Percentiles rank a stretch among this genome's conserved stretches.
Conservation (phyloP, 2,797 vertebrate genomes). For the Eulemur rubriventer region DNA sequence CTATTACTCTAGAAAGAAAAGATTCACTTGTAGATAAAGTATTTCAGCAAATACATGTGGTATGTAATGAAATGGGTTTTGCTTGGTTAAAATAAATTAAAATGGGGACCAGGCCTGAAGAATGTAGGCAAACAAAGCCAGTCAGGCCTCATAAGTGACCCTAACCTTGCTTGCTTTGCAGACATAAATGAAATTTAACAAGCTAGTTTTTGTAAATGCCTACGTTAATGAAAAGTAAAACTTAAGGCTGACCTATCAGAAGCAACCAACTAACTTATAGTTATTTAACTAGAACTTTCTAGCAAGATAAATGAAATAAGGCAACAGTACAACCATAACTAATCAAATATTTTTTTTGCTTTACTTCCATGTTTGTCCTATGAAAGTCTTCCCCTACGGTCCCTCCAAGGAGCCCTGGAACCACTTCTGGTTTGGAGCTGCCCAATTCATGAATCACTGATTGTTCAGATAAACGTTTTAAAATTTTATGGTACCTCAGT, state of each 20-base stretch:
- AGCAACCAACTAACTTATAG: not conserved
- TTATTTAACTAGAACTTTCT: not conserved
- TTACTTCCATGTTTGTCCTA: not conserved
- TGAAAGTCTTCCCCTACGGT: not conserved
- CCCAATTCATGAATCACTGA: not conserved
- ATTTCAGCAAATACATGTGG: constrained; percentile 37
- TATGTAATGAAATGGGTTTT: not conserved
- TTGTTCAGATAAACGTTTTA: not conserved
- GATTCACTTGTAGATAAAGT: not conserved
- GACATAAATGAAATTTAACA: not conserved
- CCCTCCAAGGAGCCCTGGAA: not conserved
- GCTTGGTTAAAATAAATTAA: not conserved
- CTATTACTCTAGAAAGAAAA: constrained; percentile 21
- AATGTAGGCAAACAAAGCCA: not conserved
- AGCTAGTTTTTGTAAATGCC: not conserved
- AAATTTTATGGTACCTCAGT: not conserved
- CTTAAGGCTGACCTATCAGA: not conserved
- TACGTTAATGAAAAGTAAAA: not conserved
- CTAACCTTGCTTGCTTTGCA: not conserved
- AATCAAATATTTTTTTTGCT: not conserved
- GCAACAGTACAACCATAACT: not conserved
- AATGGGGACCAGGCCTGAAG: not conserved
- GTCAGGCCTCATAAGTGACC: not conserved
- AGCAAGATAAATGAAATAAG: not conserved
- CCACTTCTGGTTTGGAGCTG: not conserved